These are phyloP conservation scores for Neodon shergylaensis DNA, from an alignment of 2,113 vertebrate genomes.

Conservation along the genomic window DNA sequence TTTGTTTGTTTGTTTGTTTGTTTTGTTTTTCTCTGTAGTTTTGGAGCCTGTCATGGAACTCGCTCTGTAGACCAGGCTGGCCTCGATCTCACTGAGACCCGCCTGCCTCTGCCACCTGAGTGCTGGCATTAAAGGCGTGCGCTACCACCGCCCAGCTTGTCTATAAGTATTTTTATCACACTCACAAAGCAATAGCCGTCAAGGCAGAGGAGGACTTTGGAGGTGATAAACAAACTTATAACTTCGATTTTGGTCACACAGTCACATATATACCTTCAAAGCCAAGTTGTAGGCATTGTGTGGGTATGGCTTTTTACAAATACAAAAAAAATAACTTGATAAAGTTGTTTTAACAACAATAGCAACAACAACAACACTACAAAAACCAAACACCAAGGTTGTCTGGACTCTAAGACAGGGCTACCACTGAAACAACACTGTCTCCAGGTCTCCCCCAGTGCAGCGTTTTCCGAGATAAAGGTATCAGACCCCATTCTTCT, in stretches of 20 bases:
- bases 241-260: neutral
- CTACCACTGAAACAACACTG: fast-evolving
- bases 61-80: too few relatives aligned
- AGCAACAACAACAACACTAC: too few relatives aligned
- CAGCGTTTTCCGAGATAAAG: neutral
- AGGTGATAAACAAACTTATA: neutral
- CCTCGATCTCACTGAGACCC: too few relatives aligned
- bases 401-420: neutral
- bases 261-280: neutral
- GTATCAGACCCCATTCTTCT: neutral
- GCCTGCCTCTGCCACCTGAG: too few relatives aligned
- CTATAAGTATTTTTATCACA: neutral
- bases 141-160: too few relatives aligned
- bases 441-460: neutral
- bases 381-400: neutral
- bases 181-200: neutral
- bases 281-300: neutral
- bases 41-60: too few relatives aligned
- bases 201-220: neutral
- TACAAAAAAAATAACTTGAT: neutral
- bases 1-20: too few relatives aligned
- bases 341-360: neutral
- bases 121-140: too few relatives aligned
- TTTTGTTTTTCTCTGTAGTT: too few relatives aligned
- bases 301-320: neutral